Evolutionary conservation across 2,888 invertebrate genomes (phyloP).

Genomic region (Zelleria hepariella): DNA sequence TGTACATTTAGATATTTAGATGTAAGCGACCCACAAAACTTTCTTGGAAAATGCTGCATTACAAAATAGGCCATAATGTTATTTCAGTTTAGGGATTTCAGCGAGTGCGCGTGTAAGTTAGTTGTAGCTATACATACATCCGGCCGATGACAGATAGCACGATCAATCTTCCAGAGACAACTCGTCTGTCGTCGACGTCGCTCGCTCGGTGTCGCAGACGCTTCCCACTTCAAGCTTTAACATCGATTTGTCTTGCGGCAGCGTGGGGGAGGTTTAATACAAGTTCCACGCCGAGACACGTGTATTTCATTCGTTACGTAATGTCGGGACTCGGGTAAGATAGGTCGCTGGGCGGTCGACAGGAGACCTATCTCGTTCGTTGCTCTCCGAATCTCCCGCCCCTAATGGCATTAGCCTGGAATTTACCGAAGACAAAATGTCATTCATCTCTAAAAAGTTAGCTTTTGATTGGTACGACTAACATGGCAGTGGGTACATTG

Average conservation of each 20-base stretch:
- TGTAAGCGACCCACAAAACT: not conserved
- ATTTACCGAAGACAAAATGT: not conserved
- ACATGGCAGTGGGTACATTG: not conserved
- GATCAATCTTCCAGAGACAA: slow-evolving; percentile 23
- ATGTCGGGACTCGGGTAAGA: not conserved
- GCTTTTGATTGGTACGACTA: slow-evolving; percentile 1
- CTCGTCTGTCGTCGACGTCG: slow-evolving; percentile 12
- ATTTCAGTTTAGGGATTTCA: not conserved
- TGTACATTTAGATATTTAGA: slow-evolving; percentile 3
- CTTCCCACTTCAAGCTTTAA: not conserved
- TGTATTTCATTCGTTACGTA: not conserved
- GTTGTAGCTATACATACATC: slow-evolving; percentile 2
- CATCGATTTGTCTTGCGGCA: slow-evolving; percentile 27
- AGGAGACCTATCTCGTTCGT: not conserved
- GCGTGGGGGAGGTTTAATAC: slow-evolving; percentile 3
- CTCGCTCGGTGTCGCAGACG: slow-evolving; percentile 6
- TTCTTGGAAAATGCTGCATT: not conserved
- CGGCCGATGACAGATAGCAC: slow-evolving; percentile 20
- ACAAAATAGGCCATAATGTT: not conserved
- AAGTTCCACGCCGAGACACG: not conserved
- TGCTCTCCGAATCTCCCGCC: not conserved
- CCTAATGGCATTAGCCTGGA: slow-evolving; percentile 2
- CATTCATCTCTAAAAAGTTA: not conserved
- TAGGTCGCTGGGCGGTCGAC: not conserved
- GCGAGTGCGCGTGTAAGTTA: not conserved